Base-by-base conservation (phyloP, 2,113 vertebrate genomes). In the Eretmochelys imbricata region DNA sequence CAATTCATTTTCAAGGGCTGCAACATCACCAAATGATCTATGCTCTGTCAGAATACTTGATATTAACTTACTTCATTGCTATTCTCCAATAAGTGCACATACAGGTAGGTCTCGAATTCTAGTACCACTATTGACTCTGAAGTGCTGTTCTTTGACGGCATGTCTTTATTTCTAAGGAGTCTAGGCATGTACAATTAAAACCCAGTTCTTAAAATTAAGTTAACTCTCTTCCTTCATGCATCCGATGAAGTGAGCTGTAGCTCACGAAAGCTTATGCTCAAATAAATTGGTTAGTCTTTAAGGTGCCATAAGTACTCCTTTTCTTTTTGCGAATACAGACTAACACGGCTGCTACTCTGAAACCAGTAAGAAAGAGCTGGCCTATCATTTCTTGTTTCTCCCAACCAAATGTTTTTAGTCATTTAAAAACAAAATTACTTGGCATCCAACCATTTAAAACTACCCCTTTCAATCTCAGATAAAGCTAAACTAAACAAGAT, bases 111-210 rank as follows among this genome's bases (percentile, higher is more conserved):
- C 25, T 50, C 31, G 85, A 85, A 69, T 90, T 42, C 25, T 90
- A 53, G 65, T 82, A 91, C 89, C 42, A 91, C n/a, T 4, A 46
- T n/a, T 94, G 72, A 96, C 86, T 96, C 94, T 80, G 65, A 50
- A 96, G 82, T n/a, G 86, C 80, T 90, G 78, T n/a, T 69, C 62
- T 69, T 69, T 4, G 7, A 69, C 16, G 4, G 16, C 35, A 69
- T 69, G 35, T 50, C 90, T 91, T 62, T 48, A 81, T 59, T 93
- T 92, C 89, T 94, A 87, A 50, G 75, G 69, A 48, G 85, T 90
- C 75, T 59, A 84, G 88, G 75, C 27, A 57, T 54, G 38, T 65
- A 59, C 50, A 89, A 93, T 81, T 82, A 82, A 95, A 91, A 87
- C 50, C 29, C 53, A 51, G 65, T 48, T 84, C 91, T 83, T 69